These are phyloP conservation scores for Mellilla xanthometata DNA, from an alignment of 2,888 invertebrate species.

Conservation along the genomic window DNA sequence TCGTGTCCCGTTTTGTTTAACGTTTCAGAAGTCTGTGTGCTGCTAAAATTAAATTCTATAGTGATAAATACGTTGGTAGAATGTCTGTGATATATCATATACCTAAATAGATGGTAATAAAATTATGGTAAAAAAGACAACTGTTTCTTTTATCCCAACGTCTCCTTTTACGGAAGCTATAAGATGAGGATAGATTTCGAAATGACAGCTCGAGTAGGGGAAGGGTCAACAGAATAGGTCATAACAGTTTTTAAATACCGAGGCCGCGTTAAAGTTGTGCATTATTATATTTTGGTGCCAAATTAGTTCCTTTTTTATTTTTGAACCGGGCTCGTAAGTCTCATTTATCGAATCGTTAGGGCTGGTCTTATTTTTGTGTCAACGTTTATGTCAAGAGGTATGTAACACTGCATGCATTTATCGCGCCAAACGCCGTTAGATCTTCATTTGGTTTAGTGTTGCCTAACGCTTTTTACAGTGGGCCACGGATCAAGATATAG, in stretches of 20 bases:
- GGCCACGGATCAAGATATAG: conserved; percentile 98
- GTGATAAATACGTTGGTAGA: conserved; percentile 40
- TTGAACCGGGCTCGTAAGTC: conserved; percentile 2
- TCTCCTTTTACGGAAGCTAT: conserved; percentile 45
- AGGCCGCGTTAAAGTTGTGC: background rate
- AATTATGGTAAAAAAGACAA: conserved; percentile 66
- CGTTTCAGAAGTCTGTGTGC: conserved; percentile 57
- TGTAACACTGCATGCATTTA: conserved; percentile 33
- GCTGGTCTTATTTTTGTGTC: conserved; percentile 18
- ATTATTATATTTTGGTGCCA: background rate
- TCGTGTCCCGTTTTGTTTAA: conserved; percentile 39
- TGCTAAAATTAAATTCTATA: conserved; percentile 47
- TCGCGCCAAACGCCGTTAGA: conserved; percentile 30
- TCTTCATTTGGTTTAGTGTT: conserved; percentile 56
- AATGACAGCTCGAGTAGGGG: background rate
- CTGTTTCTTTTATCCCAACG: conserved; percentile 77
- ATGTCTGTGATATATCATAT: conserved; percentile 59
- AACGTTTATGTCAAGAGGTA: conserved; percentile 35
- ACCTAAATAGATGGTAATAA: conserved; percentile 58
- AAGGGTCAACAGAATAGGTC: background rate
- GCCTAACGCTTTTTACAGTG: conserved; percentile 87
- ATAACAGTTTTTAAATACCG: background rate
- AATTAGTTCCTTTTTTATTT: conserved; percentile 2
- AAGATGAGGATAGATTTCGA: background rate
- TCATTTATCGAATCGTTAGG: conserved; percentile 3